Base-by-base conservation (phyloP, 2,888 invertebrate genomes). In the Hydriomena furcata region DNA sequence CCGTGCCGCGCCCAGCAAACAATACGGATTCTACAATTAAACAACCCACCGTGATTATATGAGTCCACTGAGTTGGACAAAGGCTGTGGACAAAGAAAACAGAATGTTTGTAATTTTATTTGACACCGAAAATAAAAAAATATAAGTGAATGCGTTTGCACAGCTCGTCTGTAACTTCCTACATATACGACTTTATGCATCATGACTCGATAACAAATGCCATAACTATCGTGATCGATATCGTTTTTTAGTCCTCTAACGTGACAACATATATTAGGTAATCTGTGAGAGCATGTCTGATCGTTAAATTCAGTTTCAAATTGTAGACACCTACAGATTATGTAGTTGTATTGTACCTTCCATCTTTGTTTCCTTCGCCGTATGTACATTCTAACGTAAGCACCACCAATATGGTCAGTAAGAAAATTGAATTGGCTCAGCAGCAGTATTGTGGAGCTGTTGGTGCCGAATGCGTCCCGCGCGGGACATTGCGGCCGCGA, bases 401-500 rank as follows among this genome's bases (percentile, higher is more conserved):
- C 75, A 73, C 80, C 73, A 70, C 69, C 75, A 75, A 79, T 84
- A 81, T 69, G 79, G 83, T 81, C 79, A 82, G 82, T 78, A 82
- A 83, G 84, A 85, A 85, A 86, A 88, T 87, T 86, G 84, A 86
- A 88, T 86, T 83, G 80, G 74, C 65, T 63, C 75, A 47, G 55
- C 46, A 40, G 36, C 41, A 31, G 52, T 52, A 46, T 52, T 42
- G 47, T 47, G 42, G 46, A 47, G 52, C 43, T 47, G 47, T 52
- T 86, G 88, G 87, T 85, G 85, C 77, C 64, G 71, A 84, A 88
- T 86, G 83, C 75, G 79, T 84, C 88, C 84, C 88, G 73, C 58
- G 82, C 72, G 84, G 68, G 75, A 71, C 84, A 84, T 87, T 79
- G 65, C 52, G 68, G 57, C 59, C 54, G 53, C 60, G 68, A 79